Evolutionary conservation across 2,797 vertebrate genomes (phyloP).

Genomic region (Pantherophis vulpinus): DNA sequence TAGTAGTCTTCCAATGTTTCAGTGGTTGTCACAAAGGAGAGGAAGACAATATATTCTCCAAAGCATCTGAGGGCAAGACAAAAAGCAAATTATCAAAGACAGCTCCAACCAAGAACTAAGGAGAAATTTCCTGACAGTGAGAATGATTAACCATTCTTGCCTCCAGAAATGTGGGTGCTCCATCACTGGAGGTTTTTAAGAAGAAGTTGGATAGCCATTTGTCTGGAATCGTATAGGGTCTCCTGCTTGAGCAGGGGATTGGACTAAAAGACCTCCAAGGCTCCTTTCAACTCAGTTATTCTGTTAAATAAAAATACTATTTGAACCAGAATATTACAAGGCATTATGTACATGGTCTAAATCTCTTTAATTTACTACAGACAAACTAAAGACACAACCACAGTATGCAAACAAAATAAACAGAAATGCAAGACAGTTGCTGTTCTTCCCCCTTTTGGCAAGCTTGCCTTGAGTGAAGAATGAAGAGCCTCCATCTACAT

Average conservation of each 20-base stretch:
- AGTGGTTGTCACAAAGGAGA: neutral
- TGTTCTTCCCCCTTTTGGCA: neutral
- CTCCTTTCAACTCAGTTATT: neutral
- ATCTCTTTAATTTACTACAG: neutral
- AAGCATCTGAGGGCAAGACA: neutral
- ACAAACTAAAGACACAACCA: neutral
- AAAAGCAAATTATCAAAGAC: neutral
- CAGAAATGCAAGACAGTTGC: neutral
- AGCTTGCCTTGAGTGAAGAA: neutral
- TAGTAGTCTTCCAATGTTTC: neutral
- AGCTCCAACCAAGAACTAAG: neutral
- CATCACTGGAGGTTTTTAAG: neutral
- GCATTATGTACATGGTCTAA: neutral
- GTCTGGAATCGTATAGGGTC: neutral
- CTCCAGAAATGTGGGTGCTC: neutral
- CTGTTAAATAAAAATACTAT: neutral
- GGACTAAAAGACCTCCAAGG: neutral
- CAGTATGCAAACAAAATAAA: neutral
- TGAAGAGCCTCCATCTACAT: neutral
- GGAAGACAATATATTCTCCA: neutral
- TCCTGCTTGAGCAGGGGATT: neutral
- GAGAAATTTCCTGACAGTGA: neutral
- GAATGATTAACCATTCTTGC: neutral
- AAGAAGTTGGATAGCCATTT: neutral
- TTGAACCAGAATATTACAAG: neutral